Evolutionary conservation across 2,113 vertebrate genomes (phyloP).

Genomic region (Prinia subflava): DNA sequence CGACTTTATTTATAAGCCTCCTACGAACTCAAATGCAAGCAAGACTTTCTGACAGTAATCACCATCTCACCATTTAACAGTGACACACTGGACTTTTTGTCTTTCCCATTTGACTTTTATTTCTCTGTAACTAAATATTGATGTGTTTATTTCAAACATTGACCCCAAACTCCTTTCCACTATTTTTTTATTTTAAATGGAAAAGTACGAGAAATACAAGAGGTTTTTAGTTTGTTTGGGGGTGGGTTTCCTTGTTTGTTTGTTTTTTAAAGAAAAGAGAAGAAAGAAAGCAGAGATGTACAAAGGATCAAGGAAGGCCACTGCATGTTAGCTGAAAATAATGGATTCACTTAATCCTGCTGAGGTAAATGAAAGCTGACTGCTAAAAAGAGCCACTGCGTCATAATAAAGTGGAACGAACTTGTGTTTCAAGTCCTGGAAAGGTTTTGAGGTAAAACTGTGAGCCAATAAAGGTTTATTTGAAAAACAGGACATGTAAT

Average conservation of each 20-base stretch:
- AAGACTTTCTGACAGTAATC: neutral
- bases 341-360: conserved; percentile 8
- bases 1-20: neutral
- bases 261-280: neutral
- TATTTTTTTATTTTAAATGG: neutral
- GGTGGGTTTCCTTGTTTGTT: too few species aligned
- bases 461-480: neutral
- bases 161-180: neutral
- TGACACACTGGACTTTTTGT: neutral
- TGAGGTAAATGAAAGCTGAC: conserved; percentile 15
- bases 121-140: neutral
- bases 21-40: neutral
- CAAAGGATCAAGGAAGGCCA: neutral
- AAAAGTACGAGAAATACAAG: neutral
- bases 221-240: neutral
- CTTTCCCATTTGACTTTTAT: neutral
- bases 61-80: neutral
- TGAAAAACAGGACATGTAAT: neutral
- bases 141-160: neutral
- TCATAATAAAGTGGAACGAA: conserved; percentile 4
- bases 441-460: neutral
- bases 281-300: neutral
- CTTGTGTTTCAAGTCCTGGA: neutral
- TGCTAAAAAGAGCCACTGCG: neutral
- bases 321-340: neutral